Conservation (phyloP, 2,797 vertebrate species). For the Cirrhinus molitorella region DNA sequence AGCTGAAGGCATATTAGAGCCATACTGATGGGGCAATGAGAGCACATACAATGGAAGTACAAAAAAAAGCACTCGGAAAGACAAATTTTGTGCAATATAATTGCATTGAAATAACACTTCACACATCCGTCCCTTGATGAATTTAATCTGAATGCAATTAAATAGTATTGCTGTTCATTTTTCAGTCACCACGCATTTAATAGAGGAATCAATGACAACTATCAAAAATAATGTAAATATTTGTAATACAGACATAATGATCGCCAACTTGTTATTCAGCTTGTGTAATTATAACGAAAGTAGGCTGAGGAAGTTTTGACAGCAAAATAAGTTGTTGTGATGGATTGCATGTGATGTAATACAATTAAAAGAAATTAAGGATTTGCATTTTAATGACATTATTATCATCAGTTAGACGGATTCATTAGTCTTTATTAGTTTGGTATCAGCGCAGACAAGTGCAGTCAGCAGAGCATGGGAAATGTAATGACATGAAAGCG, state of each 20-base stretch:
- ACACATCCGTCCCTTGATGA: background rate
- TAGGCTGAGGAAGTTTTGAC: constrained; percentile 51
- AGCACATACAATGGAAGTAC: background rate
- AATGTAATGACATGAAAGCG: constrained; percentile 71
- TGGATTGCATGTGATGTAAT: constrained; percentile 91
- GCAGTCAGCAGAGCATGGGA: constrained; percentile 78
- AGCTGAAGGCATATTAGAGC: background rate
- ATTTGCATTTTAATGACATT: constrained; percentile 99
- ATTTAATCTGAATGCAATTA: background rate
- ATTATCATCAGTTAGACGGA: constrained; percentile 91
- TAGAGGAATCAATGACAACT: background rate
- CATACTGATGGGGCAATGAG: background rate
- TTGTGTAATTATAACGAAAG: constrained; percentile 25
- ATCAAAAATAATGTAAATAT: constrained; percentile 25
- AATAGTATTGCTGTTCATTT: background rate
- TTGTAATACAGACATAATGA: constrained; percentile 39
- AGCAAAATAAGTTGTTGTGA: constrained; percentile 72
- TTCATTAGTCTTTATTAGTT: constrained; percentile 98
- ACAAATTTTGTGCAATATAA: background rate
- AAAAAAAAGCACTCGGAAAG: background rate
- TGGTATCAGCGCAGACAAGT: constrained; percentile 80
- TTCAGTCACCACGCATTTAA: background rate
- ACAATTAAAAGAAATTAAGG: constrained; percentile 92
- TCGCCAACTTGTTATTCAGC: constrained; percentile 46
- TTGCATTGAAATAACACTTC: background rate